A percentile compares a stretch with the other conserved stretches of the same genome.
Evolutionary conservation across 2,797 vertebrate species (phyloP).

Genomic region (Acipenser transmontanus): DNA sequence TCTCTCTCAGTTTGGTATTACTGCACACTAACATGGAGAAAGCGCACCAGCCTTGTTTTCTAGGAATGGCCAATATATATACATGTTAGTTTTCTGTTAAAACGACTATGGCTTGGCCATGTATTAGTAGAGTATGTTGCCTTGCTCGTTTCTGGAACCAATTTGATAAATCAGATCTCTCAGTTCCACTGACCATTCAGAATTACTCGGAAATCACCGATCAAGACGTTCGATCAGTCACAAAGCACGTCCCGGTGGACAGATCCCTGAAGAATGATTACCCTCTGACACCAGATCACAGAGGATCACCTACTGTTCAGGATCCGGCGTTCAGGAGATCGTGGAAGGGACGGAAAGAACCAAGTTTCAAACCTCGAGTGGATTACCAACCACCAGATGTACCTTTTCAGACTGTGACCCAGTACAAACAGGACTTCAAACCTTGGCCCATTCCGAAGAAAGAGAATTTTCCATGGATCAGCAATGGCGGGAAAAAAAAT

Average conservation of each 20-base stretch:
- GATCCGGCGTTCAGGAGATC: conserved; percentile 39
- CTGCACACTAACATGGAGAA: conserved; percentile 47
- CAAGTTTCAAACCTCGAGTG: conserved; percentile 51
- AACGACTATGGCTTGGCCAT: conserved; percentile 86
- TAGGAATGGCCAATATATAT: conserved; percentile 27
- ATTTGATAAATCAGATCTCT: conserved; percentile 85
- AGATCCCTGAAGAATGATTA: conserved; percentile 28
- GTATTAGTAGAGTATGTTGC: conserved; percentile 89
- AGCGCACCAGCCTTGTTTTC: conserved; percentile 23
- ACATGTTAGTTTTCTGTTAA: too few species aligned
- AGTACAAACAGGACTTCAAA: conserved; percentile 84
- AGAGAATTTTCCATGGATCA: conserved; percentile 71
- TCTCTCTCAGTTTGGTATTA: conserved; percentile 25
- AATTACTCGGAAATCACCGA: conserved; percentile 77
- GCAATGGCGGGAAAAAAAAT: conserved; percentile 49
- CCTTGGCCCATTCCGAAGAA: conserved; percentile 76
- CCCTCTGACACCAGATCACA: conserved; percentile 32
- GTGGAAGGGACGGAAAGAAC: conserved; percentile 47
- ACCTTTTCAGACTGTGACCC: conserved; percentile 67
- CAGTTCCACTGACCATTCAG: conserved; percentile 82
- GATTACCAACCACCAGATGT: conserved; percentile 58
- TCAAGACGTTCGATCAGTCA: conserved; percentile 63
- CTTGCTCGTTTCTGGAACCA: conserved; percentile 89
- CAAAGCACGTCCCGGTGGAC: conserved; percentile 54
- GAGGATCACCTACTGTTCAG: conserved; percentile 28